Conservation (phyloP, 1,140 invertebrate species). For the Kradibia gibbosae region DNA sequence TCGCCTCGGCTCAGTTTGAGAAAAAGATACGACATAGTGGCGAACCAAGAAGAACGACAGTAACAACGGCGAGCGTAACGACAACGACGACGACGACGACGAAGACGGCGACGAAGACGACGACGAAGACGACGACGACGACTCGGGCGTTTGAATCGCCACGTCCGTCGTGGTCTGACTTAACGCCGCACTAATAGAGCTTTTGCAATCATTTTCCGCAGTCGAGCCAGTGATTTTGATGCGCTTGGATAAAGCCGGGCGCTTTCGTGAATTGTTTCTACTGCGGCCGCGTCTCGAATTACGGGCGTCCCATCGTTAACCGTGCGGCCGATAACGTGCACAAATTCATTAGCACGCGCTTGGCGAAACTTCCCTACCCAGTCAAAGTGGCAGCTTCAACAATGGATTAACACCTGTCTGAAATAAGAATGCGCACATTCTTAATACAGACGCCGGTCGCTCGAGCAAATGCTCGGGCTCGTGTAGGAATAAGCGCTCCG, state of each 20-base stretch:
- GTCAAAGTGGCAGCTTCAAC: not conserved
- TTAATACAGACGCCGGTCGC: not conserved
- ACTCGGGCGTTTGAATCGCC: slow-evolving; percentile 50
- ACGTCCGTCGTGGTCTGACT: not conserved
- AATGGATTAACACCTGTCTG: not conserved
- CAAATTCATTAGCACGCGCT: no score
- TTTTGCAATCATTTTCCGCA: not conserved
- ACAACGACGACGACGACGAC: no score
- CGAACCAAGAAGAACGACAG: no score
- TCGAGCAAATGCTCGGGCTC: not conserved
- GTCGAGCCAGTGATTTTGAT: slow-evolving; percentile 54
- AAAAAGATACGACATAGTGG: no score
- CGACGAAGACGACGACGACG: not conserved
- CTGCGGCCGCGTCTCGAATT: no score
- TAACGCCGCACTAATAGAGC: not conserved
- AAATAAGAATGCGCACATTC: not conserved
- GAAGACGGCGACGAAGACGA: not conserved
- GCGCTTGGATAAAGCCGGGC: slow-evolving; percentile 30
- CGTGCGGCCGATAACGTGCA: no score
- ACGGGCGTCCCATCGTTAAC: no score
- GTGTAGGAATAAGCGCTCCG: not conserved
- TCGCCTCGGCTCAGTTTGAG: not conserved
- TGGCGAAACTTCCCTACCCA: not conserved
- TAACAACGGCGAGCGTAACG: no score
- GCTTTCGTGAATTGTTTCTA: not conserved